Evolutionary conservation across 2,888 invertebrate genomes (phyloP).

Genomic region (Tribolium freemani): DNA sequence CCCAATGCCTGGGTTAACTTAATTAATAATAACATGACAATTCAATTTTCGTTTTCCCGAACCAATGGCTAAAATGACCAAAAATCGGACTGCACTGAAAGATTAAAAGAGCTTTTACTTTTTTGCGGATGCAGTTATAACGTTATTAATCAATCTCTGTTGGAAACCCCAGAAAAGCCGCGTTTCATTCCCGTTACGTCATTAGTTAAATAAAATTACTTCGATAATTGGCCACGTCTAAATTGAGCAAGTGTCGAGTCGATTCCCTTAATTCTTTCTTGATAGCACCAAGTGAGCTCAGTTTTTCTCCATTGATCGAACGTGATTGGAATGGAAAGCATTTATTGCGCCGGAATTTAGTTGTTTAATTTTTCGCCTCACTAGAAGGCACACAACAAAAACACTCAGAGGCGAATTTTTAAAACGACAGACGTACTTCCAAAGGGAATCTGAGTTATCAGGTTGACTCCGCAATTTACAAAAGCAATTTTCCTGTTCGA

Average conservation of each 20-base stretch:
- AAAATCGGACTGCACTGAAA: background rate
- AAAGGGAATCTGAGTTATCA: constrained; percentile 35
- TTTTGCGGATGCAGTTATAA: background rate
- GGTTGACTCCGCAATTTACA: constrained; percentile 34
- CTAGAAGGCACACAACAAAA: constrained; percentile 28
- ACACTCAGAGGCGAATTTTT: constrained; percentile 14
- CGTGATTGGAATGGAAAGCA: constrained; percentile 26
- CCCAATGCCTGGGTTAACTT: too few species aligned
- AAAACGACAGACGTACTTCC: constrained; percentile 24
- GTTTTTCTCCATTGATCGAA: background rate
- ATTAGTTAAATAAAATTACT: constrained; percentile 6
- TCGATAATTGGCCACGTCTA: constrained; percentile 12
- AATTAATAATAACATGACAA: background rate
- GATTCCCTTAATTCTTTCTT: background rate
- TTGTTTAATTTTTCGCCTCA: constrained; percentile 35
- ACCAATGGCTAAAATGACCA: background rate
- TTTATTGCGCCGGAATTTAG: constrained; percentile 25
- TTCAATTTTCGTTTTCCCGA: background rate
- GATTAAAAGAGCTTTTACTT: background rate
- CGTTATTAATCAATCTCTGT: background rate
- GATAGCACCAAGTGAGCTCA: background rate
- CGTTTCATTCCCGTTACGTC: background rate
- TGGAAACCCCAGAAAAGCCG: background rate
- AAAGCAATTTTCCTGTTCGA: constrained; percentile 33
- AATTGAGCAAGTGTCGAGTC: background rate